phyloP scores from a whole-genome alignment of 2,113 vertebrate species.

The Reinhardtius hippoglossoides region DNA sequence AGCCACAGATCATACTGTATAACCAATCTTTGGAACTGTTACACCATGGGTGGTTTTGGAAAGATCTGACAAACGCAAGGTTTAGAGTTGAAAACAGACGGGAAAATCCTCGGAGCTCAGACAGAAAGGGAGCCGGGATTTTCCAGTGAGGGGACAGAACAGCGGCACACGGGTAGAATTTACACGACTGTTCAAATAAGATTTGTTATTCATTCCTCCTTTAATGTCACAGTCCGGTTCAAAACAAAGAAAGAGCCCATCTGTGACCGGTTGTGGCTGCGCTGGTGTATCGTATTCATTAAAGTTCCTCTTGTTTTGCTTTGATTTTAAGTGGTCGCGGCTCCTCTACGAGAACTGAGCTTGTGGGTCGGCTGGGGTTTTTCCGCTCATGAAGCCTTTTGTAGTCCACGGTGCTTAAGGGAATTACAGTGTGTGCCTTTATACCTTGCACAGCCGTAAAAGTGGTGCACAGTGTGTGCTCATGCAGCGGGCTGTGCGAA shows the following conservation, averaged over 20 bases:
- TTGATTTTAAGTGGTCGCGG: conserved; percentile 19
- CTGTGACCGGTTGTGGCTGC: conserved; percentile 12
- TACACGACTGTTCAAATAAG: conserved; percentile 56
- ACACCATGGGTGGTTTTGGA: no score
- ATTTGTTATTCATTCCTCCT: conserved; percentile 65
- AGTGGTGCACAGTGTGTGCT: conserved; percentile 18
- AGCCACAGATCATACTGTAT: no score
- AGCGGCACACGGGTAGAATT: conserved; percentile 36
- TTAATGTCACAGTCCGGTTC: conserved; percentile 50
- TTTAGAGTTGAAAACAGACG: background rate
- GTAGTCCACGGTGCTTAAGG: conserved; percentile 36
- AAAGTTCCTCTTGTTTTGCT: conserved; percentile 28
- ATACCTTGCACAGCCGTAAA: conserved; percentile 17
- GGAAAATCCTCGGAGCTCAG: background rate
- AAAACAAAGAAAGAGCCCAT: conserved; percentile 27
- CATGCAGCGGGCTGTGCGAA: conserved; percentile 2
- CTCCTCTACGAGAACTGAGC: conserved; percentile 12
- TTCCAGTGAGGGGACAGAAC: conserved; percentile 20
- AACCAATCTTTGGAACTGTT: no score
- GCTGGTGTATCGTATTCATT: conserved; percentile 44
- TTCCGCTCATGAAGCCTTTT: conserved; percentile 40
- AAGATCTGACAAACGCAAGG: background rate
- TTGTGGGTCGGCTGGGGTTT: conserved; percentile 27
- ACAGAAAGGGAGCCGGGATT: background rate
- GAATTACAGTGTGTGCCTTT: conserved; percentile 40